These are phyloP conservation scores for Alcis repandata DNA, from an alignment of 2,888 invertebrate species.

Conservation along the genomic window DNA sequence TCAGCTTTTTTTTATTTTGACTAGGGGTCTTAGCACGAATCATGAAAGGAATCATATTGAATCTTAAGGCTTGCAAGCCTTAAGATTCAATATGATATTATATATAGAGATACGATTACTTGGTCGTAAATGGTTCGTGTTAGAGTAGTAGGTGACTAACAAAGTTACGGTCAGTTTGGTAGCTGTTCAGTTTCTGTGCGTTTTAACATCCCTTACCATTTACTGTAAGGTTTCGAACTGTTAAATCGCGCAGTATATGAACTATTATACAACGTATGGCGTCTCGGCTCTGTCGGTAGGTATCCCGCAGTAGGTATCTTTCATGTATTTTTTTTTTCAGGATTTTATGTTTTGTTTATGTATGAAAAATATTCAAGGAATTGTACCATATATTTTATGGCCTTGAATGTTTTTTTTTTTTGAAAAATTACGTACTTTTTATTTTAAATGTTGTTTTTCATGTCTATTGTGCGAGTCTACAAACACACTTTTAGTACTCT, in stretches of 20 bases:
- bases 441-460: not conserved
- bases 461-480: slow-evolving; percentile 26
- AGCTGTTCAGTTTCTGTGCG: slow-evolving; percentile 13
- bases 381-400: not conserved
- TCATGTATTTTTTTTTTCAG: slow-evolving; percentile 31
- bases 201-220: slow-evolving; percentile 2
- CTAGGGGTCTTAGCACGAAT: no score
- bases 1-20: no score
- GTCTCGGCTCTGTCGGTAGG: slow-evolving; percentile 76
- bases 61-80: no score
- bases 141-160: not conserved
- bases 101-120: not conserved
- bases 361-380: slow-evolving; percentile 5
- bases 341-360: slow-evolving; percentile 4
- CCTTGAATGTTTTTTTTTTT: slow-evolving; percentile 12
- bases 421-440: not conserved
- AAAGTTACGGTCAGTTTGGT: not conserved
- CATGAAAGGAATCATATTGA: no score
- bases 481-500: not conserved
- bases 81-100: no score
- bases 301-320: slow-evolving; percentile 53
- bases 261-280: slow-evolving; percentile 39
- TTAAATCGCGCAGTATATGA: slow-evolving; percentile 18
- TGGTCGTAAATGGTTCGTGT: not conserved
- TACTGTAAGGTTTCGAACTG: slow-evolving; percentile 14